phyloP scores from a whole-genome alignment of 2,888 invertebrate genomes.

The Brachylomia viminalis region DNA sequence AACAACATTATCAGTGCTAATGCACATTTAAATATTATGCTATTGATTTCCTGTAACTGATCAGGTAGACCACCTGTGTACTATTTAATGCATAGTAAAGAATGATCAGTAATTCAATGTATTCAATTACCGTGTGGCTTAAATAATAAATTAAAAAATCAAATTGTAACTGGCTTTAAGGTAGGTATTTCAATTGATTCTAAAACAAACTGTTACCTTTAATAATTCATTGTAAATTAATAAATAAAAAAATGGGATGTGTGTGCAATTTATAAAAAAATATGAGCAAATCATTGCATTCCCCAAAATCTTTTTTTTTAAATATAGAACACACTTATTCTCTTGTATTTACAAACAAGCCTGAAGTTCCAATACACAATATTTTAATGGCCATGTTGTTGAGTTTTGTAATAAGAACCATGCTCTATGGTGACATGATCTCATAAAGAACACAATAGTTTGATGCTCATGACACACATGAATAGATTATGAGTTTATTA shows the following conservation, averaged over 20 bases:
- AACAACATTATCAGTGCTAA: conserved; percentile 39
- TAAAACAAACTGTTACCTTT: not conserved
- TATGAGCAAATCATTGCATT: not conserved
- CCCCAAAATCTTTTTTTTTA: not conserved
- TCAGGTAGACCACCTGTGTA: not conserved
- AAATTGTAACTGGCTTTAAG: not conserved
- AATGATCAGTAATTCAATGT: not conserved
- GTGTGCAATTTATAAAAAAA: not conserved
- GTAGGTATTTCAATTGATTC: not conserved
- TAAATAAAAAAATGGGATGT: not conserved
- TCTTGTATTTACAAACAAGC: not conserved
- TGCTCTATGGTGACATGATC: conserved; percentile 31
- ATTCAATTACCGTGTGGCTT: not conserved
- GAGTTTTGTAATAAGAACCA: conserved; percentile 33
- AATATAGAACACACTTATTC: not conserved
- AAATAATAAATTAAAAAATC: not conserved
- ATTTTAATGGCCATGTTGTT: conserved; percentile 20
- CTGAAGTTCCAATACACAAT: conserved; percentile 13
- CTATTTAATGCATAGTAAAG: not conserved
- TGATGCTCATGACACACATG: conserved; percentile 44
- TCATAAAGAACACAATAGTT: conserved; percentile 36
- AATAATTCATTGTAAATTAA: not conserved
- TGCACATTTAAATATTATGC: conserved; percentile 36
- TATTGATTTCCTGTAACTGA: conserved; percentile 13
- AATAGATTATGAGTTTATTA: conserved; percentile 30